phyloP scores from a whole-genome alignment of 2,888 invertebrate species.

The Synanthedon vespiformis region DNA sequence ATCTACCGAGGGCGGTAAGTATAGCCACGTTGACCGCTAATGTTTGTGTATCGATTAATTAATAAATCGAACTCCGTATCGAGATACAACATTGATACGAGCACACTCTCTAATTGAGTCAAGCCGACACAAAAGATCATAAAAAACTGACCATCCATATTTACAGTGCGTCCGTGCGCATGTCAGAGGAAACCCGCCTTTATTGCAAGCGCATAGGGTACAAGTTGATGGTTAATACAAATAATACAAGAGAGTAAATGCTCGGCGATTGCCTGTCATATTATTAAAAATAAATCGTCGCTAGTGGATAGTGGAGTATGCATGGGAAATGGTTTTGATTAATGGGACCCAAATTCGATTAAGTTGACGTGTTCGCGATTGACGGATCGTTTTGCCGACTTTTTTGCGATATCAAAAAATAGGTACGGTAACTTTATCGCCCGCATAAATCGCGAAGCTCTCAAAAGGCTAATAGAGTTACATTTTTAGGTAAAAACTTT shows the following conservation, averaged over 20 bases:
- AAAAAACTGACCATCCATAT: slow-evolving; percentile 17
- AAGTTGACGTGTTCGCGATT: slow-evolving; percentile 42
- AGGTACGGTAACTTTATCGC: slow-evolving; percentile 28
- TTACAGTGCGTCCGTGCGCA: neutral
- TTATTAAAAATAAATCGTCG: slow-evolving; percentile 60
- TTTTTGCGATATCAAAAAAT: slow-evolving; percentile 19
- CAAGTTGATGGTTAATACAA: too few species aligned
- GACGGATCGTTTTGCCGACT: slow-evolving; percentile 22
- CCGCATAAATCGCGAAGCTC: slow-evolving; percentile 23
- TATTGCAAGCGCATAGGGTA: neutral
- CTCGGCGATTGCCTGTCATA: slow-evolving; percentile 67
- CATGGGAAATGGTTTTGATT: slow-evolving; percentile 60
- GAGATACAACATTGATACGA: slow-evolving; percentile 55
- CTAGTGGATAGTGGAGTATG: slow-evolving; percentile 23
- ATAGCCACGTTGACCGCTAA: slow-evolving; percentile 58
- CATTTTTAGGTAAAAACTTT: slow-evolving; percentile 12
- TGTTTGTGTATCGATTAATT: slow-evolving; percentile 71
- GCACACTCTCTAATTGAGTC: slow-evolving; percentile 67
- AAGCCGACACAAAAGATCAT: slow-evolving; percentile 53
- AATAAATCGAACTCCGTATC: slow-evolving; percentile 62
- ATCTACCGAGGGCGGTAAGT: slow-evolving; percentile 38
- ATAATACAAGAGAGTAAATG: slow-evolving; percentile 37
- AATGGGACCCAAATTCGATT: slow-evolving; percentile 56
- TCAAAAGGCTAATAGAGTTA: slow-evolving; percentile 21
- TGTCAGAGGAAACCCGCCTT: neutral